phyloP scores from a whole-genome alignment of 64 coral and sea anemone species.

The Porites lutea region DNA sequence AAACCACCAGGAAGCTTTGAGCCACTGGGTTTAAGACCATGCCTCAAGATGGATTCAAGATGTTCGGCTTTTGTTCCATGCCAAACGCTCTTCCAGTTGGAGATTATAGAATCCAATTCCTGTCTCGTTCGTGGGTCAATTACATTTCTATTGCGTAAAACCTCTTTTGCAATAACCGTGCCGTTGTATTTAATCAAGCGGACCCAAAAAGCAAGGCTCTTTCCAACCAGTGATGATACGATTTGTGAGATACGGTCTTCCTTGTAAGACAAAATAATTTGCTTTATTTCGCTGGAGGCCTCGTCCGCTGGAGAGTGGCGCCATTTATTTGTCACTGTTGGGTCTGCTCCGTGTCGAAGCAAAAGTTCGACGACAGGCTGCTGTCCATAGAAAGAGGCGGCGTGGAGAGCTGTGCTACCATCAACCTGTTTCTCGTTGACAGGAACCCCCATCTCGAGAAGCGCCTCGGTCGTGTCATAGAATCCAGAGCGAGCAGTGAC shows the following conservation, averaged over 20 bases:
- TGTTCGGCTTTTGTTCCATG: conserved; percentile 50
- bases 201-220: background rate
- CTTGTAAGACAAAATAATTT: conserved; percentile 27
- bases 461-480: conserved; percentile 42
- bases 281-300: background rate
- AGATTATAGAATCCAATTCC: background rate
- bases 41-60: conserved; percentile 25
- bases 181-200: conserved; percentile 1
- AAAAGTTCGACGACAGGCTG: conserved; percentile 20
- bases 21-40: conserved; percentile 55
- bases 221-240: background rate
- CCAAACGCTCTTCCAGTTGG: conserved; percentile 40
- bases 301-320: conserved; percentile 33
- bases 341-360: conserved; percentile 47
- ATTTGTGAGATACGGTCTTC: conserved; percentile 9
- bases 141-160: background rate
- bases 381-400: conserved; percentile 57
- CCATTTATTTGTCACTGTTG: conserved; percentile 34
- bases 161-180: conserved; percentile 35
- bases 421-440: conserved; percentile 44
- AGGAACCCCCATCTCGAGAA: conserved; percentile 26
- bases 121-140: conserved; percentile 20
- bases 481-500: conserved; percentile 55
- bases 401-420: conserved; percentile 66
- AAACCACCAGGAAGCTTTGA: background rate